A percentile compares a stretch with the other conserved stretches of the same genome.
phyloP scores from a whole-genome alignment of 2,113 vertebrate genomes.

The Onychostruthus taczanowskii region DNA sequence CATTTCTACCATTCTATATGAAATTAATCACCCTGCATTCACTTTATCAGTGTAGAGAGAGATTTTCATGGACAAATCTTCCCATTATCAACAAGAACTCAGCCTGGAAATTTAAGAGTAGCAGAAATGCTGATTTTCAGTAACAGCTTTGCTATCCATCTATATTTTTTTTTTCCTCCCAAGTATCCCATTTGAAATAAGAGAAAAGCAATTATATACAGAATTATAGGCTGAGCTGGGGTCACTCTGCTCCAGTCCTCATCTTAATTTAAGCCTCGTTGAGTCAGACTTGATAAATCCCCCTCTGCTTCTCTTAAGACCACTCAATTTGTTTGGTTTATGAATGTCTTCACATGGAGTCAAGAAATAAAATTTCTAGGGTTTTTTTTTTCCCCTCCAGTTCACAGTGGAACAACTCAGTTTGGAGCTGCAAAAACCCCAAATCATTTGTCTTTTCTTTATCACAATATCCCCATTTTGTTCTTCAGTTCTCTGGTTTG shows the following conservation, averaged over 20 bases:
- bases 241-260: not conserved
- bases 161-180: accelerated
- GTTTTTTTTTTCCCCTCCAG: not conserved
- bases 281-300: not conserved
- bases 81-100: not conserved
- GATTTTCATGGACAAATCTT: not conserved
- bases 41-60: not conserved
- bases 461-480: not conserved
- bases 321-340: not conserved
- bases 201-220: not conserved
- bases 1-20: not conserved
- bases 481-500: accelerated
- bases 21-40: not conserved
- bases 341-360: not conserved
- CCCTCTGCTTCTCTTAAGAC: not conserved
- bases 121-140: not conserved
- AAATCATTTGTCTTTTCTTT: not conserved
- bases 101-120: not conserved
- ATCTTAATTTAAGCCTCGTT: not conserved
- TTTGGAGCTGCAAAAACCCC: not conserved
- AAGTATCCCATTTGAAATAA: not conserved
- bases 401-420: not conserved
- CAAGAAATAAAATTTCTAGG: not conserved
- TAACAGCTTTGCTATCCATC: not conserved
- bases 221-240: not conserved